These are phyloP conservation scores for Psittacula cyanocephala DNA, from an alignment of 2,113 vertebrate species.

Conservation along the genomic window DNA sequence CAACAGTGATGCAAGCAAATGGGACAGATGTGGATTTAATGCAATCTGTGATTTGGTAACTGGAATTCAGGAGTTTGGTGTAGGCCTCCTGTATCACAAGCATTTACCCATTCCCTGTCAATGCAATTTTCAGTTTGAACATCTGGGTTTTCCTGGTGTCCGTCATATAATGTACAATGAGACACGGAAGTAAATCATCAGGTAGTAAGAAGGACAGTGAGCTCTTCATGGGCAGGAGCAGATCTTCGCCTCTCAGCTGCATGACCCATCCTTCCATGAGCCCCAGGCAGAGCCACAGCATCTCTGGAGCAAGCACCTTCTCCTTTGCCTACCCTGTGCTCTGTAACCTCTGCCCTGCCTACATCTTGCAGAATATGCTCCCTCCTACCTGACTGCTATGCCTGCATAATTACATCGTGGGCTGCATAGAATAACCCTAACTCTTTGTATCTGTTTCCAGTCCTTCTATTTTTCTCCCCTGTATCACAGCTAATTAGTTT, in stretches of 20 bases:
- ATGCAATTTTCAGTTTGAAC: not conserved
- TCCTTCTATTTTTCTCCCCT: not conserved
- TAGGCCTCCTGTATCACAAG: not conserved
- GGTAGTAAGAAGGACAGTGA: not conserved
- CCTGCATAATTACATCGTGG: not conserved
- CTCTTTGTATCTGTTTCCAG: not conserved
- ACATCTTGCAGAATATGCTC: not conserved
- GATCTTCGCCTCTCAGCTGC: not conserved
- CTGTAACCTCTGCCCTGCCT: not conserved
- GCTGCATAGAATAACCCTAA: not conserved
- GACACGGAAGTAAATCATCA: not conserved
- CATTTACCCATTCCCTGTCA: not conserved
- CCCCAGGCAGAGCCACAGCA: not conserved
- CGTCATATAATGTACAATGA: rapidly evolving
- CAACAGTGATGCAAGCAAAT: not conserved
- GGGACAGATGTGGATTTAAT: not conserved
- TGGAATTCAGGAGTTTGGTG: not conserved
- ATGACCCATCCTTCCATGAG: not conserved
- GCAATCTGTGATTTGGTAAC: not conserved
- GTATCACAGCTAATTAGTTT: constrained; percentile 11
- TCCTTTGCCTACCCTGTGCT: not conserved
- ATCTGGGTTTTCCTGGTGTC: not conserved
- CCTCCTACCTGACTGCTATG: not conserved
- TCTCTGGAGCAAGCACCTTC: not conserved
- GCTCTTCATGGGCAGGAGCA: not conserved